Base-by-base conservation (phyloP, 2,888 invertebrate species). In the Branchipolynoe longqiensis region DNA sequence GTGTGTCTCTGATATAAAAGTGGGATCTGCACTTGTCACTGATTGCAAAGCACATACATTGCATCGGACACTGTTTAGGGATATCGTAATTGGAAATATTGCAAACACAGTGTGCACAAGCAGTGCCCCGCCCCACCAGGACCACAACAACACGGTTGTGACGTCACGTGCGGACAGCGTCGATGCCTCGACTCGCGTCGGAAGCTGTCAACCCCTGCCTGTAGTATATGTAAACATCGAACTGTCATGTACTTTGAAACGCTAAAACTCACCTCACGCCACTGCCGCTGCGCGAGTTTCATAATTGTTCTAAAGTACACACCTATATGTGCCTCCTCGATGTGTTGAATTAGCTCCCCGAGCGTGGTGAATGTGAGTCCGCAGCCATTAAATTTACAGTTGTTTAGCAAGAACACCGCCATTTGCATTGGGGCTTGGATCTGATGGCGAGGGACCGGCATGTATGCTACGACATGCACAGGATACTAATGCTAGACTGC, bases 371-470 rank as follows among this genome's bases (percentile, higher is more conserved):
- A 97, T 92, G 95, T 96, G 94, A 96, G 95, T 92, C 96, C 96
- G 95, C 97, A 97, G 94, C 96, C 96, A 95, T 96, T 96, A 95
- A 96, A 97, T 95, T 96, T 97, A 95, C 97, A 97, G 95, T 96
- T 96, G 95, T 97, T 97, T 94, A 96, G 95, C 95, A 97, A 96
- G 95, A 97, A 97, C 95, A 97, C 96, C 95, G 97, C 97, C 97
- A 97, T 97, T 90, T 62, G 83, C 78, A 73, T 74, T 54, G 73
- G n/a, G 84, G 82, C 62, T 62, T 41, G 40, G 59, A 82, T 41
- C 69, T 48, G 41, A 48, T 54, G 54, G 78, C 78, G 41, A 48
- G 78, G 78, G 41, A 41, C 69, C 36, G 33, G 69, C 38, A 12
- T 78, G 41, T 48, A 1, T 41, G 78, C 18, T 41, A 41, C 78